Evolutionary conservation across 64 coral and sea anemone genomes (phyloP), one percentile per base, ranked within the genome.

Genomic region (Stichodactyla helianthus): DNA sequence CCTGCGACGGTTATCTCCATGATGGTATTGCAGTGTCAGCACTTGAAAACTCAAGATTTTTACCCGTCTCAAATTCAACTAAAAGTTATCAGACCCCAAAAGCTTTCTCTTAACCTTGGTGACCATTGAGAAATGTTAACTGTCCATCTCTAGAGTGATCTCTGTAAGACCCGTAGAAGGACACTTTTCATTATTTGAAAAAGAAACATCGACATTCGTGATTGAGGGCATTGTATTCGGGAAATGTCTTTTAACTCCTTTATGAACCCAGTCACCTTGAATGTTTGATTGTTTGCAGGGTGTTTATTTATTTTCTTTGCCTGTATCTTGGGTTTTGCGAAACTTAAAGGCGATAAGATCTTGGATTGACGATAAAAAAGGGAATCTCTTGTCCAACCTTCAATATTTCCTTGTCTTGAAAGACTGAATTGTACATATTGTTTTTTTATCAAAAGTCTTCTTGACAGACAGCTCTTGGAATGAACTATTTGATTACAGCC

Each of bases 401-500:
- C 68, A 81, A 81, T 23, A 81, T 81, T 52, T 51, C 78, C 13
- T 22, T 51, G 78, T 81, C 50, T 81, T 81, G 78, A 54, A 54
- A 81, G 52, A 54, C 78, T 81, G 26, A 53, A 20, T 54, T 81
- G 78, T 22, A 81, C 35, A 54, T 81, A 81, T 52, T 63, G 83
- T 84, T 63, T 84, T 84, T 60, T 84, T 63, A 84, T 60, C 83
- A 84, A 55, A 60, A 84, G 54, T 18, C 55, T 60, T 8, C 14
- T 51, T 84, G 54, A 60, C 83, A 84, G 83, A 84, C 83, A 60
- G 83, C 59, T 84, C 83, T 62, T 84, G n/a, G 54, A 28, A 18
- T 60, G 53, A 84, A 84, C 52, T 84, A 84, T 84, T 84, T 84
- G 83, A 84, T 84, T 84, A 84, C 83, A 16, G 55, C 83, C 83